Base-by-base conservation (phyloP, 1,140 invertebrate species). In the Matsumurasca onukii region DNA sequence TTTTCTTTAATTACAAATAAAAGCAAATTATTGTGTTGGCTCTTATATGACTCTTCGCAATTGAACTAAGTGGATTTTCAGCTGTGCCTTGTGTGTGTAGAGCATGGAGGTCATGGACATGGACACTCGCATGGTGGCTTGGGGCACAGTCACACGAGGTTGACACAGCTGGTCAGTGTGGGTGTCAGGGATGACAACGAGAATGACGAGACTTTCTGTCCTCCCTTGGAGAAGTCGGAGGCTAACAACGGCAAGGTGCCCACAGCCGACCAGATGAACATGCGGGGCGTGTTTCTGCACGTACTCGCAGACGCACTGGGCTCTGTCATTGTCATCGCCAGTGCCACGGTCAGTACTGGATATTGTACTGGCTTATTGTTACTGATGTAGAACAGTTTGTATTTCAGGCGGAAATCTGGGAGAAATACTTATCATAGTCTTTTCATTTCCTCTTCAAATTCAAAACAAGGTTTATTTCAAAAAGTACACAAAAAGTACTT, bases 271-370 rank as follows among this genome's bases (percentile, higher is more conserved):
- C 91, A 97, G 76, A 91, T 99, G 89, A 99, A 99, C 77, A 98
- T 98, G 93, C 85, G 91, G 59, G 97, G 95, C 20, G 98, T 98
- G 0, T 99, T 99, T 78, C 84, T 99, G 51, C 98, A 99, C 80
- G 91, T 99, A 3, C 78, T 99, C 3, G 97, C 96, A 27, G 98
- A 99, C 83, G 97, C 97, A 25, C 80, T 98, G 39, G 92, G 92
- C 57, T 99, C 98, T 1, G 89, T 99, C 0, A 97, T 99, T 78
- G 98, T 99, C 2, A 92, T 99, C 25, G 89, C 92, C 65, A 98
- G 96, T 61, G 95, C 95, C 2, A 78, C 97, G 49, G 83, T 88
- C 67, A 74, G 72, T 71, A 27, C 22, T 22, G 3, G 49, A 3
- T 45, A 12, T 45, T 12, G 34, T n/a, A n/a, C n/a, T n/a, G n/a